Evolutionary conservation across 1,140 invertebrate genomes (phyloP), one percentile per base, ranked within the genome.

Genomic region (Alviniconcha marisindica): DNA sequence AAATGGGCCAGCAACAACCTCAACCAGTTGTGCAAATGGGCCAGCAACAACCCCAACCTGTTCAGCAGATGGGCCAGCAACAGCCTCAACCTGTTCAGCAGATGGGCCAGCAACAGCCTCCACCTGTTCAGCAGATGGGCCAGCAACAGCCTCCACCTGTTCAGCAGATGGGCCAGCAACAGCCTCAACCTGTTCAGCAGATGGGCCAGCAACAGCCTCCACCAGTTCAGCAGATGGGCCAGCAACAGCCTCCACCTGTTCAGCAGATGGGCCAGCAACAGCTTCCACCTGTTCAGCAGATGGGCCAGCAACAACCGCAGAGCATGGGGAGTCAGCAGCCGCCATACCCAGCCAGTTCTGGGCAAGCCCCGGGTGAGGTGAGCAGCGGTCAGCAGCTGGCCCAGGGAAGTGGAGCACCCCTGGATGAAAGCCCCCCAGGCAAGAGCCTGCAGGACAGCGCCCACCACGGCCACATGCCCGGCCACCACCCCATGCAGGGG

Each of bases 201-300:
- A 48, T 48, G 44, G 7, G 5, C 44, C 84, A 85, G 77, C 84
- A 82, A 69, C 82, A 84, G 77, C 69, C 69, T 77, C 77, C 60
- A n/a, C 21, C 71, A 28, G 69, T 71, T 48, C 51, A 38, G 48
- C 63, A 73, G 56, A 7, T 74, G 71, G 14, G 38, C 24, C 21
- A 24, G 33, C 71, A 74, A 38, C 71, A 74, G 38, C 44, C 44
- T 24, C n/a, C 44, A 28, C 73, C 33, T 24, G 69, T 31, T 1
- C 73, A 48, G 71, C 71, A 76, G 44, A 18, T n/a, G 21, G 15
- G 24, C 73, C 42, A 51, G 38, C 73, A 51, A 1, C 73, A 48
- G 24, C 73, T 4, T 2, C 73, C 24, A n/a, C 14, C 73, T 71
- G 36, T 24, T 33, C 44, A 76, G n/a, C 73, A 48, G 3, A n/a